Percentiles rank a stretch among this genome's conserved stretches.
phyloP scores from a whole-genome alignment of 64 coral and sea anemone species.

The Montipora foliosa region DNA sequence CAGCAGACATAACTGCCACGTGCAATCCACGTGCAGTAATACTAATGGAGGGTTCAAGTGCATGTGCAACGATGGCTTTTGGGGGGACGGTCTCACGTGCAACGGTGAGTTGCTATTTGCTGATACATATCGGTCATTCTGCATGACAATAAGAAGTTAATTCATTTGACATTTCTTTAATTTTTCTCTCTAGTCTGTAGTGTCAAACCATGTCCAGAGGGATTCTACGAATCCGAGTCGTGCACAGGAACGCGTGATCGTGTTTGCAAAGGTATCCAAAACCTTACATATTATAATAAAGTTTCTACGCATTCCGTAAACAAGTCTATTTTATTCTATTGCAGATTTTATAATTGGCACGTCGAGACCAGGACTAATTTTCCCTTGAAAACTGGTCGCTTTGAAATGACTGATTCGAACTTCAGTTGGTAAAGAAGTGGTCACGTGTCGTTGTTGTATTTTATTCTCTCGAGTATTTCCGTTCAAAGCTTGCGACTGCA shows the following conservation, averaged over 20 bases:
- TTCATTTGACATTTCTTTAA: background rate
- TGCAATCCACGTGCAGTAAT: conserved; percentile 51
- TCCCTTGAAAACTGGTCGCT: too few relatives aligned
- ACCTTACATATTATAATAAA: too few relatives aligned
- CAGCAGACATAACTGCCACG: conserved; percentile 32
- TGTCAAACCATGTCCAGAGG: conserved; percentile 57
- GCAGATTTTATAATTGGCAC: too few relatives aligned
- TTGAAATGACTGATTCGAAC: too few relatives aligned
- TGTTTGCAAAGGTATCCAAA: conserved; percentile 59
- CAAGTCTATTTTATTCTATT: too few relatives aligned
- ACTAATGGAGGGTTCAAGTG: conserved; percentile 70
- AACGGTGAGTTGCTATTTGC: conserved; percentile 8
- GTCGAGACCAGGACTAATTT: too few relatives aligned
- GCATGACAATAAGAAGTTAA: background rate
- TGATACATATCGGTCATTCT: background rate
- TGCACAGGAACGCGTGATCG: conserved; percentile 73
- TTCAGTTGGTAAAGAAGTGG: too few relatives aligned
- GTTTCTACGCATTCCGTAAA: too few relatives aligned
- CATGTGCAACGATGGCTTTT: conserved; percentile 54
- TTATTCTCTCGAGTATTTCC: too few relatives aligned
- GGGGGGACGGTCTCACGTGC: conserved; percentile 67
- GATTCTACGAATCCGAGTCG: conserved; percentile 70
- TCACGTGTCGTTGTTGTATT: too few relatives aligned
- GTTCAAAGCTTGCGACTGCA: too few relatives aligned
- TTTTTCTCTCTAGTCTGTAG: conserved; percentile 55